These are phyloP conservation scores for Peromyscus californicus DNA, from an alignment of 2,113 vertebrate genomes.

Conservation along the genomic window DNA sequence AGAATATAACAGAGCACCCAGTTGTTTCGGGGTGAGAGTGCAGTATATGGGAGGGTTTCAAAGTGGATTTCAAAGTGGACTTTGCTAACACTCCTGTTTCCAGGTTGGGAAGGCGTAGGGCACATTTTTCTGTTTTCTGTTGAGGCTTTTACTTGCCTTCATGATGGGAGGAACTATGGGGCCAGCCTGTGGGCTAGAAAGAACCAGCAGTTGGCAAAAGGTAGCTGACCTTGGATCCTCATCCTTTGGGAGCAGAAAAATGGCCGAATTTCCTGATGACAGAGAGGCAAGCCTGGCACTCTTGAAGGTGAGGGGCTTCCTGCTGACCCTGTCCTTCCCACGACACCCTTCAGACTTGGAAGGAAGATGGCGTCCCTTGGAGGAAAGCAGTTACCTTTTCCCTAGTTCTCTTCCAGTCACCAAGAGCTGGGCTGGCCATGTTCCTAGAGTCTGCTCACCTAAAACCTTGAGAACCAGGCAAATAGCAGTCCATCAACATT, in stretches of 20 bases:
- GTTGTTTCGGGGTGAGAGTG: not conserved
- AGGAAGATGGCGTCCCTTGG: not conserved
- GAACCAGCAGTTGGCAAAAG: not conserved
- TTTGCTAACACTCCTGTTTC: conserved; percentile 1
- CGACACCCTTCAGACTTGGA: not conserved
- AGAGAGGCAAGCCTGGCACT: not conserved
- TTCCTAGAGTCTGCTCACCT: conserved; percentile 42
- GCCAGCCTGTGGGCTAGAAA: not conserved
- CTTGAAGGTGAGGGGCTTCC: not conserved
- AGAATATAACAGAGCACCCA: not conserved
- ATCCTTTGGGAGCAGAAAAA: not conserved
- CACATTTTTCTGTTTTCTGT: not conserved
- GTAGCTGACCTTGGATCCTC: not conserved
- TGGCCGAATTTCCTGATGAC: not conserved
- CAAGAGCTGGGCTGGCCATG: not conserved
- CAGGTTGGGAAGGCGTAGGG: not conserved
- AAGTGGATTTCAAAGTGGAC: too few relatives aligned
- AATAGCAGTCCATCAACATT: conserved; percentile 35
- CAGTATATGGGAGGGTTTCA: not conserved
- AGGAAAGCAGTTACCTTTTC: not conserved
- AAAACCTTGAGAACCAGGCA: conserved; percentile 44
- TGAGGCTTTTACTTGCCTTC: not conserved
- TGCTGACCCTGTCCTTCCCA: not conserved
- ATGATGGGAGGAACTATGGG: not conserved
- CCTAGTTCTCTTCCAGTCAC: not conserved